Evolutionary conservation across 2,888 invertebrate genomes (phyloP).

Genomic region (Euphydryas editha): DNA sequence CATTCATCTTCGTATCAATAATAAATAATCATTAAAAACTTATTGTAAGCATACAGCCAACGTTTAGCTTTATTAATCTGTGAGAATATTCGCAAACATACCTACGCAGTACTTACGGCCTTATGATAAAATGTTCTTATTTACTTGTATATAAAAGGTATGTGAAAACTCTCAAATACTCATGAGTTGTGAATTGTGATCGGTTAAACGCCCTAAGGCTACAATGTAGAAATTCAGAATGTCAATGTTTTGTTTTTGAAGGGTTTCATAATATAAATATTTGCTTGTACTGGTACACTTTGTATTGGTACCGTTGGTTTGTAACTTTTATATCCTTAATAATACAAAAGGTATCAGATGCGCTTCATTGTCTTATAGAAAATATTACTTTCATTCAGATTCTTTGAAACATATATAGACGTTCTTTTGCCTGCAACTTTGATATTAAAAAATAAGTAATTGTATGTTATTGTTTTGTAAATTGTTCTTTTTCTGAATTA

Average conservation of each 20-base stretch:
- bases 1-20: too few relatives aligned
- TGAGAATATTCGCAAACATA: not conserved
- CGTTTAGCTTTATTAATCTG: not conserved
- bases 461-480: too few relatives aligned
- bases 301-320: not conserved
- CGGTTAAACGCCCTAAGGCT: conserved; percentile 16
- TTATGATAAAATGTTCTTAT: conserved; percentile 4
- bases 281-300: not conserved
- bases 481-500: too few relatives aligned
- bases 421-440: too few relatives aligned
- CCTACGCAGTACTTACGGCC: not conserved
- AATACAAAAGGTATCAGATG: too few relatives aligned
- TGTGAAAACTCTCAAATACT: conserved; percentile 15
- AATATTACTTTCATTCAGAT: not conserved
- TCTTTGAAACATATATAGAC: not conserved
- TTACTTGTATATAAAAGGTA: conserved; percentile 14
- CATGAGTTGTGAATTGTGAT: conserved; percentile 13
- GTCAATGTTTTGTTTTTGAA: conserved; percentile 1
- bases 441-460: too few relatives aligned
- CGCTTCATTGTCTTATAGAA: not conserved
- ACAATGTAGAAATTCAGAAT: conserved; percentile 11
- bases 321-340: not conserved
- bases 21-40: too few relatives aligned
- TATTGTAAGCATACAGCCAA: too few relatives aligned
- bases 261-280: not conserved